phyloP scores from a whole-genome alignment of 2,797 vertebrate genomes.

The Enteromius fasciolatus region DNA sequence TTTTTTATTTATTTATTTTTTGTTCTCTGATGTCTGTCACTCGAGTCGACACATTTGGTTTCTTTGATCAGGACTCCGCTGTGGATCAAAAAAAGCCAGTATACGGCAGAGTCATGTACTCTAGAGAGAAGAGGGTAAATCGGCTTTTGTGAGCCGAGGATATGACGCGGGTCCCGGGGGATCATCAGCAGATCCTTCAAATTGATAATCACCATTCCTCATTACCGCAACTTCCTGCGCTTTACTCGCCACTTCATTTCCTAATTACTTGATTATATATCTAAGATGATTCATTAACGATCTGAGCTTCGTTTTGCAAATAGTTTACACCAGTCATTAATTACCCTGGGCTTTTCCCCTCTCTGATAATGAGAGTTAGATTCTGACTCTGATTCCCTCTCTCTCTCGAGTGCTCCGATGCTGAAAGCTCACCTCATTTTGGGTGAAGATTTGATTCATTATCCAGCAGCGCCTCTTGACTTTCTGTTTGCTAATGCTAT shows the following conservation, averaged over 20 bases:
- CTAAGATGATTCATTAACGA: constrained; percentile 82
- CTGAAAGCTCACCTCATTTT: constrained; percentile 37
- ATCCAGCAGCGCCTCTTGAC: constrained; percentile 33
- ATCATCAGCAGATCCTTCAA: constrained; percentile 74
- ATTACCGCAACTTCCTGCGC: constrained; percentile 75
- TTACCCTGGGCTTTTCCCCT: constrained; percentile 66
- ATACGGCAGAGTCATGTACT: constrained; percentile 1
- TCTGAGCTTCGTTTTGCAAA: constrained; percentile 69
- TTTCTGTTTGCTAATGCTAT: constrained; percentile 38
- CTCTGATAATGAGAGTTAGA: constrained; percentile 62
- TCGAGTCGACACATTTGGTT: constrained; percentile 4
- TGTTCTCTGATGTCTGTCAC: background rate
- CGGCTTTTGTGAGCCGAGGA: constrained; percentile 56
- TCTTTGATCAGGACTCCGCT: constrained; percentile 25
- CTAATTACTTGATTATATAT: constrained; percentile 84
- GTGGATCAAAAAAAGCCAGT: background rate
- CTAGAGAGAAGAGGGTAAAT: constrained; percentile 28
- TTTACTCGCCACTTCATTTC: constrained; percentile 81
- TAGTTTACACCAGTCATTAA: constrained; percentile 80
- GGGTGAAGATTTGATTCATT: constrained; percentile 44
- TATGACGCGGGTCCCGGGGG: constrained; percentile 74
- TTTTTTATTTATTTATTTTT: background rate
- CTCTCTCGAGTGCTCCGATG: constrained; percentile 34
- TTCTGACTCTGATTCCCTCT: constrained; percentile 64
- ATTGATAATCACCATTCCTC: constrained; percentile 82